Conservation (phyloP, 2,113 vertebrate genomes). For the Gymnogyps californianus region DNA sequence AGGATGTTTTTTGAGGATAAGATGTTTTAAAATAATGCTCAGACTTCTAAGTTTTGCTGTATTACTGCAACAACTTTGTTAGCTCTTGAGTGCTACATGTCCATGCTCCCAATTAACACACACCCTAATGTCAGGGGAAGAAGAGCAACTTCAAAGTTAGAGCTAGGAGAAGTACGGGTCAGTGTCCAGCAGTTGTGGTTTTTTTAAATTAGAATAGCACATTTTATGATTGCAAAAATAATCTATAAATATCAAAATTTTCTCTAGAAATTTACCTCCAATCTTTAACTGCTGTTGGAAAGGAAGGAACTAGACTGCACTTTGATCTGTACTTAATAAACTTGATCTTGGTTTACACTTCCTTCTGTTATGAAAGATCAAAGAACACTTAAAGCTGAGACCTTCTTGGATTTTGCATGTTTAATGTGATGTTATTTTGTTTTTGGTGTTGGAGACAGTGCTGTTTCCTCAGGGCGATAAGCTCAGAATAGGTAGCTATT, state of each 20-base stretch:
- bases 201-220: not conserved
- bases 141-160: not conserved
- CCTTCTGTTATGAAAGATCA: conserved; percentile 45
- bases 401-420: not conserved
- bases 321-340: conserved; percentile 53
- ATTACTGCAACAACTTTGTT: not conserved
- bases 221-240: not conserved
- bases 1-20: not conserved
- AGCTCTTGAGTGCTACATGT: fast-evolving
- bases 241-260: not conserved
- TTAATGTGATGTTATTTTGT: conserved; percentile 14
- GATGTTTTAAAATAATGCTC: not conserved
- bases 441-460: not conserved
- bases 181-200: not conserved
- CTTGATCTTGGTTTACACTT: conserved; percentile 36
- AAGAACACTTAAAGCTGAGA: not conserved
- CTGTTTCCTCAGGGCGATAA: not conserved
- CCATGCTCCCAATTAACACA: not conserved
- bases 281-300: conserved; percentile 27
- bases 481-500: not conserved
- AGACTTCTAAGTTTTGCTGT: not conserved
- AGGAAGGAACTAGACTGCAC: conserved; percentile 6
- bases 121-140: not conserved
- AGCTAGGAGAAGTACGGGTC: not conserved
- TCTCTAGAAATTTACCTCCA: not conserved